Evolutionary conservation across 2,113 vertebrate genomes (phyloP), one percentile per base, ranked within the genome.

Genomic region (Syrrhaptes paradoxus): DNA sequence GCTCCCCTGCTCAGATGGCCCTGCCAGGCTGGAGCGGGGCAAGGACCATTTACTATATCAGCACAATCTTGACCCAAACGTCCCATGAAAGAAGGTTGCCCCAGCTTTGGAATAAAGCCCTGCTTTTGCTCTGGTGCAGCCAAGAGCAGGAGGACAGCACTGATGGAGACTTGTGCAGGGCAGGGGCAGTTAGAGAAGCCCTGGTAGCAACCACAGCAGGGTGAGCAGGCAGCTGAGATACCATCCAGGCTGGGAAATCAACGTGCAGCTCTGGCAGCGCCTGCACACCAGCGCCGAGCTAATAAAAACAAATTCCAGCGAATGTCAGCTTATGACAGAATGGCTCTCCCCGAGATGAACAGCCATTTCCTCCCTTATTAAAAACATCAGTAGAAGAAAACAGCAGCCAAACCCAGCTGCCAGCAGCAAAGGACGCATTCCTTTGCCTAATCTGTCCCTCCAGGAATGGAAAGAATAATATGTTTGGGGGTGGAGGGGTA

Each of bases 241-340:
- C 38, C 77, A 87, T 70, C 65, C 36, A 43, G 91, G 59, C 85
- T 94, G 85, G 77, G 75, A 87, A 96, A 96, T 83, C 91, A 93
- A 77, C 86, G 91, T 91, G 71, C 28, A 83, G 57, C 51, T 91
- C 90, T 91, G 63, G 82, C 82, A 94, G 67, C 0, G 51, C 68
- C 72, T 63, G 38, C 78, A 95, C 38, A 73, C 85, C 91, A 90
- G 75, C 80, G 63, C 65, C 63, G 34, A 96, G 75, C 90, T 95
- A 95, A 93, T 95, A 97, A 95, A 97, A 96, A 93, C 81, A 94
- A 96, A 94, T 96, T 85, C 96, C 89, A 90, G 75, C 59, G 91
- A 96, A 95, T 59, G 90, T 89, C 85, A 91, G 71, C 43, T 80
- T 93, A 85, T 90, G 93, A 96, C 79, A 96, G 95, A 96, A 90